These are phyloP conservation scores for Lagorchestes hirsutus DNA, from an alignment of 2,797 vertebrate genomes.

Conservation along the genomic window DNA sequence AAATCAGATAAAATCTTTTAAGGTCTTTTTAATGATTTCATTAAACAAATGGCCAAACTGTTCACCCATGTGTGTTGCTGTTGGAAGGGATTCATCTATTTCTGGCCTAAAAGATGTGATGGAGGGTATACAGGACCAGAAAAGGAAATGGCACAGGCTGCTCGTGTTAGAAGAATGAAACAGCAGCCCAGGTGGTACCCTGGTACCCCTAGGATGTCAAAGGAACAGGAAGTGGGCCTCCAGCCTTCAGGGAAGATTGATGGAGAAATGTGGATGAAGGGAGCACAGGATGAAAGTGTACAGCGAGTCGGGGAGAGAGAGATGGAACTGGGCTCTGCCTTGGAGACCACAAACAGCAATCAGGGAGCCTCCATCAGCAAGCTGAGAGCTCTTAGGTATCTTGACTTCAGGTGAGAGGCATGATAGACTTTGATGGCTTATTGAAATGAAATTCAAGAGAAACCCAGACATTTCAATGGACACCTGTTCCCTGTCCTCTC, in stretches of 20 bases:
- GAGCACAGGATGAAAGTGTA: no score
- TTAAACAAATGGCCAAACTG: not conserved
- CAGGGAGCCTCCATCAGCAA: constrained; percentile 16
- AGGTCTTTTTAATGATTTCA: not conserved
- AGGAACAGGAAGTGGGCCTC: not conserved
- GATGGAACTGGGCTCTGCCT: not conserved
- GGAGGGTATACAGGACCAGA: not conserved
- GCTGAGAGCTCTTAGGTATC: constrained; percentile 34
- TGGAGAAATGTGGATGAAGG: not conserved
- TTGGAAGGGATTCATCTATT: not conserved
- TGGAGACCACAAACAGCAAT: not conserved
- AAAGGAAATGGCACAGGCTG: not conserved
- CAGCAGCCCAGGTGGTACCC: not conserved
- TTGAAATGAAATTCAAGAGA: constrained; percentile 69
- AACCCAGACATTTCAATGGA: constrained; percentile 60
- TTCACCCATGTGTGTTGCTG: accelerated
- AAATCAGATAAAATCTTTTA: constrained; percentile 20
- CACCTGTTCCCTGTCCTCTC: not conserved
- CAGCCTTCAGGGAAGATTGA: not conserved
- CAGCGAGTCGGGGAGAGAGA: accelerated
- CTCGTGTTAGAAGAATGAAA: not conserved
- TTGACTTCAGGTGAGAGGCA: not conserved
- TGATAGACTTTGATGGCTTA: not conserved
- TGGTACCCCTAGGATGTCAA: not conserved
- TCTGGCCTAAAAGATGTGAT: not conserved